Evolutionary conservation across 2,888 invertebrate genomes (phyloP).

Genomic region (Pandemis heparana): DNA sequence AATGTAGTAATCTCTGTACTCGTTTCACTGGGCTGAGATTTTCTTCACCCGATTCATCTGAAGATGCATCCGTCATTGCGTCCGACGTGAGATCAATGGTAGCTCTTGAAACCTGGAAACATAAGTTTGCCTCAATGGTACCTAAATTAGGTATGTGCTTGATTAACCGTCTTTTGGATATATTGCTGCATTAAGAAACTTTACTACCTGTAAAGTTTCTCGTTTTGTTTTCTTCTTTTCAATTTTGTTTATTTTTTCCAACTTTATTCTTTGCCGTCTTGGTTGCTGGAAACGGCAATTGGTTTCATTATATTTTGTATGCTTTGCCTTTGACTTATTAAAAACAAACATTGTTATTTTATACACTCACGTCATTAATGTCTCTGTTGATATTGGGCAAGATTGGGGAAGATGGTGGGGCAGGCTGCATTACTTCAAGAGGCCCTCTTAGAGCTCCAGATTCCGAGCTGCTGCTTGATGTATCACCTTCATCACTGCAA

Average conservation of each 20-base stretch:
- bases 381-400: conserved; percentile 75
- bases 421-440: conserved; percentile 75
- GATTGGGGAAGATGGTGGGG: conserved; percentile 91
- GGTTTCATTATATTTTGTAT: not conserved
- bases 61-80: conserved; percentile 88
- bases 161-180: not conserved
- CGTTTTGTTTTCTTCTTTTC: conserved; percentile 80
- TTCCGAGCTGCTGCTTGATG: conserved; percentile 90
- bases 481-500: conserved; percentile 92
- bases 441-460: conserved; percentile 86
- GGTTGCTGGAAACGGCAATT: conserved; percentile 63
- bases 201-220: conserved; percentile 84
- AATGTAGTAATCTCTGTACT: conserved; percentile 74
- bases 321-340: not conserved
- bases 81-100: conserved; percentile 88
- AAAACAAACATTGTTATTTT: not conserved
- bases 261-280: conserved; percentile 67
- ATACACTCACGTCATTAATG: conserved; percentile 59
- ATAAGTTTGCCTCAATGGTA: conserved; percentile 28
- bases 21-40: conserved; percentile 77
- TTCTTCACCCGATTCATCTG: conserved; percentile 84
- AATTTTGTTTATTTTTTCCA: conserved; percentile 77
- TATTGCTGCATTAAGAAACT: not conserved
- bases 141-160: not conserved
- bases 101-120: conserved; percentile 83